Percentiles rank a stretch among this genome's conserved stretches.
Evolutionary conservation across 2,888 invertebrate species (phyloP).

Genomic region (Hipparchia sbordonii): DNA sequence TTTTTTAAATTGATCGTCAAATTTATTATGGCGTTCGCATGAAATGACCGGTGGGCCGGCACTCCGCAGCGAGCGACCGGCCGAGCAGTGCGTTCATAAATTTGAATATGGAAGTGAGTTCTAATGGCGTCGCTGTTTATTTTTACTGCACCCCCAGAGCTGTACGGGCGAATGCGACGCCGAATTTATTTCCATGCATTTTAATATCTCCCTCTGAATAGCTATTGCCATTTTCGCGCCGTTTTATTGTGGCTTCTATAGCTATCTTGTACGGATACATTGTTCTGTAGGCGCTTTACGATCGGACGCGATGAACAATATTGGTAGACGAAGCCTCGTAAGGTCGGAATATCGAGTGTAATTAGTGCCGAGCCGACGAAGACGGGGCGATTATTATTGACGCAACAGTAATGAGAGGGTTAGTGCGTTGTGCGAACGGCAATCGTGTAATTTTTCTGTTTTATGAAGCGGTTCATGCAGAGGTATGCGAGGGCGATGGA

Average conservation of each 20-base stretch:
- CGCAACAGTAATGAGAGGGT: conserved; percentile 61
- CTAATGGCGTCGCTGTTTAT: conserved; percentile 84
- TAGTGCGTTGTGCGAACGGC: conserved; percentile 42
- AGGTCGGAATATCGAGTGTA: conserved; percentile 61
- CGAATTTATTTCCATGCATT: conserved; percentile 84
- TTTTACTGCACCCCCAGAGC: conserved; percentile 83
- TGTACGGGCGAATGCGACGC: conserved; percentile 83
- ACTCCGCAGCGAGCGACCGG: conserved; percentile 40
- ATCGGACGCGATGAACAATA: conserved; percentile 63
- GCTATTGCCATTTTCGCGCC: conserved; percentile 82
- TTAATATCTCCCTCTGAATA: conserved; percentile 83
- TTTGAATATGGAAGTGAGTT: conserved; percentile 84
- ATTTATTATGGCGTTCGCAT: conserved; percentile 64
- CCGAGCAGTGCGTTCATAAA: conserved; percentile 73
- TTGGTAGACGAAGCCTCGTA: conserved; percentile 68
- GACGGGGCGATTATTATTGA: conserved; percentile 55
- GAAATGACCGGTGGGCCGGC: conserved; percentile 63
- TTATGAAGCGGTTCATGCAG: conserved; percentile 60
- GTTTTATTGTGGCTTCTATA: conserved; percentile 76
- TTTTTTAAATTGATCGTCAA: conserved; percentile 66
- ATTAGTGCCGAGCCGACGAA: conserved; percentile 52
- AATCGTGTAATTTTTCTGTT: conserved; percentile 64
- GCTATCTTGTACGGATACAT: conserved; percentile 52
- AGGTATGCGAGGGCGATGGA: conserved; percentile 54
- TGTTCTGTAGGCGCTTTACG: conserved; percentile 73